Evolutionary conservation across 2,113 vertebrate genomes (phyloP).

Genomic region (Eubucco bourcierii): DNA sequence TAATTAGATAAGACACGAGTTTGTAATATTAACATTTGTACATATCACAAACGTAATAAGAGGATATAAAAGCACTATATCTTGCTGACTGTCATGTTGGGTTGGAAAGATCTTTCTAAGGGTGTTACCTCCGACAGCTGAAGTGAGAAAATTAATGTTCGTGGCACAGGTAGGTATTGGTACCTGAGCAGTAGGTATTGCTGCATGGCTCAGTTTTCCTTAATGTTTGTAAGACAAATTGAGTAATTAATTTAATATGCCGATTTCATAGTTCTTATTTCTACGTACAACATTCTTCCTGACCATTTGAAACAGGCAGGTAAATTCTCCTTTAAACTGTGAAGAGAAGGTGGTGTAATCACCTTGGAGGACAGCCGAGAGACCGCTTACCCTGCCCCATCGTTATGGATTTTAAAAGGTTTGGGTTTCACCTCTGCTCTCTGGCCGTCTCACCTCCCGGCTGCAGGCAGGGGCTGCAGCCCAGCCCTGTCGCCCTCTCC

Average conservation of each 20-base stretch:
- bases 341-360: neutral
- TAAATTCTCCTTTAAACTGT: neutral
- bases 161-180: neutral
- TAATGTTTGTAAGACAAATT: neutral
- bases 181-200: neutral
- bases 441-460: neutral
- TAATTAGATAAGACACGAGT: neutral
- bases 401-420: neutral
- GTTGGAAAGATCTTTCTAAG: neutral
- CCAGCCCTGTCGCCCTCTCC: neutral
- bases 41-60: neutral
- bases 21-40: neutral
- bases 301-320: neutral
- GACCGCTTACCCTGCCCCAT: neutral
- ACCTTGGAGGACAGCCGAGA: neutral
- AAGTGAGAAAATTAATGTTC: neutral
- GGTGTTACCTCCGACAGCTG: neutral
- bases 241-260: neutral
- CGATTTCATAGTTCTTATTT: neutral
- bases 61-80: neutral
- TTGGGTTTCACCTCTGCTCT: neutral
- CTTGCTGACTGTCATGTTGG: neutral
- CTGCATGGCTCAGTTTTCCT: accelerated
- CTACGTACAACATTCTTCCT: neutral
- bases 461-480: neutral